Evolutionary conservation across 1,140 invertebrate genomes (phyloP).

Genomic region (Pentalonia nigronervosa): DNA sequence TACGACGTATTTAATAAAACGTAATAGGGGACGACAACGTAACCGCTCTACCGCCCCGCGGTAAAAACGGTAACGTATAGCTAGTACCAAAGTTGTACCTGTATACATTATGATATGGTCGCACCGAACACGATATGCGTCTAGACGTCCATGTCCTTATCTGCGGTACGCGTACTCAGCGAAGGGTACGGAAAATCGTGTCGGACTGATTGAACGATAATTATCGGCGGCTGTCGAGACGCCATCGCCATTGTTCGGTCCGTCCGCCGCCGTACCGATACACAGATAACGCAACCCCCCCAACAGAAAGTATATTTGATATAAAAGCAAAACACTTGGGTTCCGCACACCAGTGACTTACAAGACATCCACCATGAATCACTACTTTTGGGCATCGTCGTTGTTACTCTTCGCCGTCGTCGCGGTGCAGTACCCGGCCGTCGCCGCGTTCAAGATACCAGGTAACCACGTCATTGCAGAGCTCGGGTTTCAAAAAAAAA

Average conservation of each 20-base stretch:
- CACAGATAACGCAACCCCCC: background rate
- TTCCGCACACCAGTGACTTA: background rate
- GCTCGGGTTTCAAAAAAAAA: too few relatives aligned
- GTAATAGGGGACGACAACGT: background rate
- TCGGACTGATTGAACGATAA: background rate
- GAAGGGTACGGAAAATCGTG: background rate
- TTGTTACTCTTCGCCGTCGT: background rate
- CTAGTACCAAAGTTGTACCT: too few relatives aligned
- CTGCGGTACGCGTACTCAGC: background rate
- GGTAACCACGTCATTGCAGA: background rate
- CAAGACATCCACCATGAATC: conserved; percentile 24
- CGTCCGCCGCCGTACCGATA: background rate
- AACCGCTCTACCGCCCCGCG: background rate
- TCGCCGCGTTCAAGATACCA: conserved; percentile 43
- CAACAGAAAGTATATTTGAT: background rate
- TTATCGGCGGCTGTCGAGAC: background rate
- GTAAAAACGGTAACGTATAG: too few relatives aligned
- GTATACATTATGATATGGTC: background rate
- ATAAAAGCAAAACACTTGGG: background rate
- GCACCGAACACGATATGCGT: background rate
- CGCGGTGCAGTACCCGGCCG: background rate
- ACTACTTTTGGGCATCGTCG: background rate
- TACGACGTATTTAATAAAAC: background rate
- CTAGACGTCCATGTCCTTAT: conserved; percentile 16
- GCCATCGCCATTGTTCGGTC: background rate